Conservation (phyloP, 2,888 invertebrate species). For the Tipula confusa region DNA sequence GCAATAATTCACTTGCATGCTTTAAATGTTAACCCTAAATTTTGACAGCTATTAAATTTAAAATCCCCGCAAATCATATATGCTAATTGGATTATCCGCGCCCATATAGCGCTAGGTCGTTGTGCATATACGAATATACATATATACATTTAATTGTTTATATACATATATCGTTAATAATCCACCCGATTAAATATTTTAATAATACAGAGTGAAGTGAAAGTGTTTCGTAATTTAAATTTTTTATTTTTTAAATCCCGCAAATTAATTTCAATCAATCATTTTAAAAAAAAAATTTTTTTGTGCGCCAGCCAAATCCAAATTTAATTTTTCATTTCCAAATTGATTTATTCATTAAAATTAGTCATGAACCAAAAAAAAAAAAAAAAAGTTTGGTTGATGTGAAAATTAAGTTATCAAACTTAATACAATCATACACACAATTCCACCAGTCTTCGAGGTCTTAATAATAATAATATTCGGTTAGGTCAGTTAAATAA, state of each 20-base stretch:
- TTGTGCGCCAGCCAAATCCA: not conserved
- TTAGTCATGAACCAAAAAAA: conserved; percentile 1
- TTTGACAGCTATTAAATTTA: not conserved
- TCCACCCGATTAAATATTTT: not conserved
- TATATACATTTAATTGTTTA: not conserved
- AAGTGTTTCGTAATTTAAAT: not conserved
- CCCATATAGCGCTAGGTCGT: not conserved
- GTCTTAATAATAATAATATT: not conserved
- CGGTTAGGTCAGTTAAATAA: conserved; percentile 25
- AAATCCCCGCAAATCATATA: not conserved
- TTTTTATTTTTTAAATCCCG: not conserved
- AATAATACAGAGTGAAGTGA: not conserved
- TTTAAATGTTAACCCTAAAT: not conserved
- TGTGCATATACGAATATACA: too few species aligned
- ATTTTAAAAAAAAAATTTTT: not conserved
- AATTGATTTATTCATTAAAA: conserved; percentile 25
- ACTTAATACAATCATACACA: not conserved
- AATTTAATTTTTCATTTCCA: not conserved
- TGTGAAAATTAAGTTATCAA: conserved; percentile 12
- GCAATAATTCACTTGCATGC: too few species aligned
- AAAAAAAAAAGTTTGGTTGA: not conserved
- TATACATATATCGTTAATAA: not conserved
- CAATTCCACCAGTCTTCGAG: not conserved
- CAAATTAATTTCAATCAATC: conserved; percentile 3
- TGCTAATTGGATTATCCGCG: not conserved